These are phyloP conservation scores for Holcopasites calliopsidis DNA, from an alignment of 1,140 invertebrate genomes.

Conservation along the genomic window DNA sequence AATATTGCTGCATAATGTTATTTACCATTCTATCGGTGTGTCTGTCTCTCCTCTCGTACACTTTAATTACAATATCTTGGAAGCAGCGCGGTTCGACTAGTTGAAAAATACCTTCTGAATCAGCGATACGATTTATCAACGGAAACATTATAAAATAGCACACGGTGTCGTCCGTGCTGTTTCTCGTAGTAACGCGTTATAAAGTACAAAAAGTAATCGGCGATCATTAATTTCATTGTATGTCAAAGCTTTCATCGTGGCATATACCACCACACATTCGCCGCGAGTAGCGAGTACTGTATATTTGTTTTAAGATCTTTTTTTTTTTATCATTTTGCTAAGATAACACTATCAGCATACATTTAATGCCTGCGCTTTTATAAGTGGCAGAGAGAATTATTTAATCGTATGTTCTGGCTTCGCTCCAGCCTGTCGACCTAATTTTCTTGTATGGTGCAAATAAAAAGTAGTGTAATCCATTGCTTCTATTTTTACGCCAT, in stretches of 20 bases:
- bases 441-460: constrained; percentile 68
- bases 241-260: constrained; percentile 30
- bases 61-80: constrained; percentile 19
- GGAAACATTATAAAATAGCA: constrained; percentile 42
- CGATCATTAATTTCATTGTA: constrained; percentile 27
- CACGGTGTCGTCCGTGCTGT: background rate
- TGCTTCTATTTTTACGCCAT: constrained; percentile 38
- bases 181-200: constrained; percentile 26
- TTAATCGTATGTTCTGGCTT: constrained; percentile 78
- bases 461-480: constrained; percentile 47
- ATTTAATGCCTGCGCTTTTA: constrained; percentile 79
- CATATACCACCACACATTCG: constrained; percentile 7
- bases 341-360: constrained; percentile 79
- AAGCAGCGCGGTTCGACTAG: background rate
- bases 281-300: constrained; percentile 48
- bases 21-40: too few species aligned
- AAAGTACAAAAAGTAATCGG: constrained; percentile 25
- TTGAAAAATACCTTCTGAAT: constrained; percentile 33
- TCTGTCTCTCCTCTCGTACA: too few species aligned
- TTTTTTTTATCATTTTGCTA: constrained; percentile 75
- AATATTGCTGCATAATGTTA: constrained; percentile 8
- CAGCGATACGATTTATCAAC: constrained; percentile 44
- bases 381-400: constrained; percentile 78
- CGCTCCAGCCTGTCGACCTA: constrained; percentile 77
- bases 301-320: constrained; percentile 69